Conservation (phyloP, 2,888 invertebrate genomes). For the Phyto melanocephala region DNA sequence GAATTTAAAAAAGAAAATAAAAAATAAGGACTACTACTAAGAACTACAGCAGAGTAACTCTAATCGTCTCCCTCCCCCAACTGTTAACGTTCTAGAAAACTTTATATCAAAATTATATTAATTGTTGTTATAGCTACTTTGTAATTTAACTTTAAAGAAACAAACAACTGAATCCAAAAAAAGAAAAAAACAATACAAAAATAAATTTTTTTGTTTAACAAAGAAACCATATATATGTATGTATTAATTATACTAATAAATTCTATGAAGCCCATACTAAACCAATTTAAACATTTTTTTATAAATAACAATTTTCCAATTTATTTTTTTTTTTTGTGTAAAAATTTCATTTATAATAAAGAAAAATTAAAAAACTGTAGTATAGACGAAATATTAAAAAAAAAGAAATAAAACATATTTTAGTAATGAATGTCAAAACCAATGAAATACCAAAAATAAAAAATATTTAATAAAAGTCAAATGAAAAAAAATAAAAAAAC, state of each 20-base stretch:
- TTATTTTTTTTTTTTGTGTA: constrained; percentile 51
- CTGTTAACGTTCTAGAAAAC: constrained; percentile 23
- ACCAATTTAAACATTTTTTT: constrained; percentile 31
- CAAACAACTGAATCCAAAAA: background rate
- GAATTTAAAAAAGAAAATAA: no score
- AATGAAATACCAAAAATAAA: background rate
- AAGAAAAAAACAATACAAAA: background rate
- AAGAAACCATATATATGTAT: background rate
- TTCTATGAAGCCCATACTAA: constrained; percentile 25
- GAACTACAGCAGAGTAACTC: background rate
- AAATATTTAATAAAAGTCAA: constrained; percentile 19
- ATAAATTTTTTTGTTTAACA: constrained; percentile 25
- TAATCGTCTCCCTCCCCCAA: background rate
- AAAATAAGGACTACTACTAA: no score
- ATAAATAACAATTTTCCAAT: constrained; percentile 45
- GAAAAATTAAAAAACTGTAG: constrained; percentile 47
- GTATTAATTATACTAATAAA: constrained; percentile 19
- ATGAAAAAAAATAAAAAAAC: constrained; percentile 7
- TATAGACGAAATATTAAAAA: constrained; percentile 29
- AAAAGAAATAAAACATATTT: constrained; percentile 43
- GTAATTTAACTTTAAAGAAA: constrained; percentile 25
- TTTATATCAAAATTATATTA: constrained; percentile 58
- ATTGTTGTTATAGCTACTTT: constrained; percentile 55
- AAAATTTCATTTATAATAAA: constrained; percentile 54
- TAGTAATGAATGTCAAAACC: constrained; percentile 59